Evolutionary conservation across 2,113 vertebrate genomes (phyloP).

Genomic region (Colistium nudipinnis): DNA sequence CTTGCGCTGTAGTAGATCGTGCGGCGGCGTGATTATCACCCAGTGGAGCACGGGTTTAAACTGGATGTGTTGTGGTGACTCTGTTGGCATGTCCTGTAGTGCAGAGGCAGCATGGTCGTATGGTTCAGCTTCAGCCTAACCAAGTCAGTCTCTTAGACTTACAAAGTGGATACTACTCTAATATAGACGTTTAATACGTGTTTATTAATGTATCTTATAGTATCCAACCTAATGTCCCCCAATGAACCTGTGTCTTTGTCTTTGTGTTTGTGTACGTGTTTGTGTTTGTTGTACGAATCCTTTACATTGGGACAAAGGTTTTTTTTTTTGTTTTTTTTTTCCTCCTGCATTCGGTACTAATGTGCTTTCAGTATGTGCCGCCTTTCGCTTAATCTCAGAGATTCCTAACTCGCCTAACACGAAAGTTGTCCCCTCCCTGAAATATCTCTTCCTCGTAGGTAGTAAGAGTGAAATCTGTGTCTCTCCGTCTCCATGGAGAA

Average conservation of each 20-base stretch:
- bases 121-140: constrained; percentile 24
- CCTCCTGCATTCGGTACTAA: constrained; percentile 27
- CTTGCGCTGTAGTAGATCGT: constrained; percentile 41
- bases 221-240: constrained; percentile 41
- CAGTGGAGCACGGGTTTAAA: constrained; percentile 47
- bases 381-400: constrained; percentile 17
- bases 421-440: constrained; percentile 12
- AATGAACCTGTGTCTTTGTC: constrained; percentile 24
- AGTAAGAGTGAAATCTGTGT: background rate
- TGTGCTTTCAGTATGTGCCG: constrained; percentile 12
- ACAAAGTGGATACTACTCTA: constrained; percentile 19
- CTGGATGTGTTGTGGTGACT: constrained; percentile 43
- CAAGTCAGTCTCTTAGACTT: constrained; percentile 27
- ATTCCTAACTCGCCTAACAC: constrained; percentile 56
- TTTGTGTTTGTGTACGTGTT: constrained; percentile 22
- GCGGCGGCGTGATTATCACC: constrained; percentile 17
- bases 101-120: constrained; percentile 49
- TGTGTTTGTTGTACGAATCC: background rate
- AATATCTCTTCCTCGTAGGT: constrained; percentile 20
- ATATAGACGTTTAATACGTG: constrained; percentile 37
- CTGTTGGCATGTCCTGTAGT: constrained; percentile 54
- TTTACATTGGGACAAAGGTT: background rate
- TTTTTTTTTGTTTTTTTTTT: no score
- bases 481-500: background rate
- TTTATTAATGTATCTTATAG: constrained; percentile 10